These are phyloP conservation scores for Epinotia demarniana DNA, from an alignment of 2,888 invertebrate species.

Conservation along the genomic window DNA sequence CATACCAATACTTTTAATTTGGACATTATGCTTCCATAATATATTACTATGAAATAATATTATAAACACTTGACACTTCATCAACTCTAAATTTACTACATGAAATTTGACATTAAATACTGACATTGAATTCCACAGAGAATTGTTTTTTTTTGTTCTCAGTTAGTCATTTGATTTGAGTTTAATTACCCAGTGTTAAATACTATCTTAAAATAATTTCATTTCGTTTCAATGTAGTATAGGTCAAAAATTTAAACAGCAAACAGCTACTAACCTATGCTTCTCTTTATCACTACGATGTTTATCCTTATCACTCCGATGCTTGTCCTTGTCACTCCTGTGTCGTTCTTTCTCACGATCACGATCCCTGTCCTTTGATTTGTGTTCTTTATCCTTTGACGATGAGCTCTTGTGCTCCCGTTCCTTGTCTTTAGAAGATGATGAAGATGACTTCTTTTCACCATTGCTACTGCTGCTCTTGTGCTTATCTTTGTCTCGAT, in stretches of 20 bases:
- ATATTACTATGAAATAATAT: neutral
- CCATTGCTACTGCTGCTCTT: conserved; percentile 61
- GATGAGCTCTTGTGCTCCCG: conserved; percentile 62
- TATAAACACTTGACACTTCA: neutral
- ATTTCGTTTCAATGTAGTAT: too few relatives aligned
- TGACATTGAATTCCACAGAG: conserved; percentile 8
- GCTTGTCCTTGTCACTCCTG: conserved; percentile 76
- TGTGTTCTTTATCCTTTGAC: conserved; percentile 67
- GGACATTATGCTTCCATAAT: neutral
- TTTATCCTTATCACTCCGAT: conserved; percentile 74
- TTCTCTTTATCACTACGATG: conserved; percentile 83
- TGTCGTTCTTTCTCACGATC: conserved; percentile 73
- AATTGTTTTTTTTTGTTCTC: neutral
- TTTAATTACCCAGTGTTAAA: neutral
- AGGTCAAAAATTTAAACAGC: neutral
- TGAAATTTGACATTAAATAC: conserved; percentile 8
- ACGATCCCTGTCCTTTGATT: conserved; percentile 63
- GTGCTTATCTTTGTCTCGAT: conserved; percentile 67
- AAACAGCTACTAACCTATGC: conserved; percentile 71
- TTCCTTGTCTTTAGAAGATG: conserved; percentile 68
- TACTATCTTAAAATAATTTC: too few relatives aligned
- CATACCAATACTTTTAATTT: conserved; percentile 13
- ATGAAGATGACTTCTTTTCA: conserved; percentile 70
- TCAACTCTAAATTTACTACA: neutral
- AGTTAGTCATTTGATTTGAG: neutral